Conservation (phyloP, 1,140 invertebrate species). For the Cyrtorhinus lividipennis region DNA sequence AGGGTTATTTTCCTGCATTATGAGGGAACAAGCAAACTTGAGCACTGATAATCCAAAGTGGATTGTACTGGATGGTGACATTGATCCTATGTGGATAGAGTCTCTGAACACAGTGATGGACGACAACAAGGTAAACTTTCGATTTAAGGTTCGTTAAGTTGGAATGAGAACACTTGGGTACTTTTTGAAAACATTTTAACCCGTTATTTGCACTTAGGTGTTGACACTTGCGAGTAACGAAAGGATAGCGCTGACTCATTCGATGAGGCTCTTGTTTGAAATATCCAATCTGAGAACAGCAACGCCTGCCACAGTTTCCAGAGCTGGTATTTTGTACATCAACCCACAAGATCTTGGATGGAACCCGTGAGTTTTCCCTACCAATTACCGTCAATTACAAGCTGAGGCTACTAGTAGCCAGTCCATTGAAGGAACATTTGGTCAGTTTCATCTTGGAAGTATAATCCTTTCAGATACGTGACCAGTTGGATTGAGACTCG, state of each 20-base stretch:
- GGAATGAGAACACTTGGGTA: no score
- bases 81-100: conserved; percentile 98
- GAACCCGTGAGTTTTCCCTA: conserved; percentile 91
- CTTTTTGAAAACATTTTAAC: no score
- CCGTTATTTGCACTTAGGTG: no score
- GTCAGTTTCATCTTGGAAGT: no score
- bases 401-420: no score
- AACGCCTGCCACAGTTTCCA: conserved; percentile 92
- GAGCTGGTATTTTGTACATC: conserved; percentile 85
- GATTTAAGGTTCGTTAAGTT: no score
- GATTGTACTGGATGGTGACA: conserved; percentile 93
- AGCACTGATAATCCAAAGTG: conserved; percentile 82
- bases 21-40: conserved; percentile 91
- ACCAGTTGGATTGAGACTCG: conserved; percentile 90
- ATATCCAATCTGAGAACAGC: conserved; percentile 89
- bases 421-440: no score
- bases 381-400: no score
- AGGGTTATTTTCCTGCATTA: conserved; percentile 86
- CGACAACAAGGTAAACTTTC: conserved; percentile 67
- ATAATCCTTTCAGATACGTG: conserved; percentile 56
- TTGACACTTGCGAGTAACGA: conserved; percentile 93
- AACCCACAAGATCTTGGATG: conserved; percentile 91
- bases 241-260: conserved; percentile 79
- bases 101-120: conserved; percentile 88
- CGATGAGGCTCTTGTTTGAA: conserved; percentile 91